Evolutionary conservation across 2,888 invertebrate genomes (phyloP).

Genomic region (Polyommatus iphigenia): DNA sequence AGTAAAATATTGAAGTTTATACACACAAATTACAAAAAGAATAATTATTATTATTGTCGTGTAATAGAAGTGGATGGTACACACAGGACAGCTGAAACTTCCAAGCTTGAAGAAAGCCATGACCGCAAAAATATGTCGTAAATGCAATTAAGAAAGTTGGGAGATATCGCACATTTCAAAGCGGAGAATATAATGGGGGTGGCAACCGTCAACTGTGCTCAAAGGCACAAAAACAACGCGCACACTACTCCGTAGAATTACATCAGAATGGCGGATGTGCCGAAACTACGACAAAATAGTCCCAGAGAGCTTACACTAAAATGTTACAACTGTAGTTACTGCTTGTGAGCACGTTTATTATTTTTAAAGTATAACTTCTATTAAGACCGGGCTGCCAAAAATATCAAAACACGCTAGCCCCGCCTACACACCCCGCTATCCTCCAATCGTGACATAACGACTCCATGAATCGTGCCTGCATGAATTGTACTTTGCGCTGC

Average conservation of each 20-base stretch:
- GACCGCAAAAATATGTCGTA: constrained; percentile 12
- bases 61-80: not conserved
- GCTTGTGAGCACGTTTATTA: not conserved
- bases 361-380: not conserved
- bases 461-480: too few relatives aligned
- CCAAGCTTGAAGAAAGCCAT: not conserved
- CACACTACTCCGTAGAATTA: constrained; percentile 9
- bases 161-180: constrained; percentile 18
- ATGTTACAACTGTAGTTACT: constrained; percentile 6
- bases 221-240: constrained; percentile 13
- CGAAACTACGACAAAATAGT: constrained; percentile 8
- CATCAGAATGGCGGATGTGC: constrained; percentile 1
- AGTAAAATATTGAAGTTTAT: too few relatives aligned
- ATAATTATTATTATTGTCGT: not conserved
- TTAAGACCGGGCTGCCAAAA: too few relatives aligned
- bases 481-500: too few relatives aligned
- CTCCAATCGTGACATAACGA: too few relatives aligned
- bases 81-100: not conserved
- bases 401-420: too few relatives aligned
- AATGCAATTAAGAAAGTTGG: constrained; percentile 12
- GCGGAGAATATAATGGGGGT: not conserved
- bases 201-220: constrained; percentile 4
- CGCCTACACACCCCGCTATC: too few relatives aligned
- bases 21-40: too few relatives aligned
- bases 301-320: not conserved